Percentiles rank a stretch among this genome's conserved stretches.
phyloP scores from a whole-genome alignment of 1,140 invertebrate species.

The Brachionus plicatilis region DNA sequence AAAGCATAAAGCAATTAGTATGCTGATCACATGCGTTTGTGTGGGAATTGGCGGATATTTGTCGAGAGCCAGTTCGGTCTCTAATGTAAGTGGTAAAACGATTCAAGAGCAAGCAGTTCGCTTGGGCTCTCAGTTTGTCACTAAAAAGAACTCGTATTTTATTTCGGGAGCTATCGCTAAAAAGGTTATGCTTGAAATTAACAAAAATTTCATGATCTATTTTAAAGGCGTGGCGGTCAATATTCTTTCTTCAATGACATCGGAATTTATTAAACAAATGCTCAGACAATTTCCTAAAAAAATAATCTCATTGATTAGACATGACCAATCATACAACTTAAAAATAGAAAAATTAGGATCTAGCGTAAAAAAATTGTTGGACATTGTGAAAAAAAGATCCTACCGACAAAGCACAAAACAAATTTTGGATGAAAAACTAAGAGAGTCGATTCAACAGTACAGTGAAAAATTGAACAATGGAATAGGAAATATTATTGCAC shows the following conservation, averaged over 20 bases:
- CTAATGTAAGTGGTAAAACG: not conserved
- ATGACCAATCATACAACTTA: not conserved
- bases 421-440: too few relatives aligned
- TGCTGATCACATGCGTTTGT: not conserved
- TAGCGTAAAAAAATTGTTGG: not conserved
- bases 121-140: not conserved
- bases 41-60: not conserved
- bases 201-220: not conserved
- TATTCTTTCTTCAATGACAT: not conserved
- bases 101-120: not conserved
- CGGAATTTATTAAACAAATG: not conserved
- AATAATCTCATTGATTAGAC: not conserved
- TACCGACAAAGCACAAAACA: not conserved
- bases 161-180: not conserved
- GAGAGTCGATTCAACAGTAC: not conserved
- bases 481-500: not conserved
- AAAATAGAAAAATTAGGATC: not conserved
- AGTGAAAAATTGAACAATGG: not conserved
- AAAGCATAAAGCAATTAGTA: not conserved
- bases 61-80: not conserved
- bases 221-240: not conserved
- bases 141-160: not conserved
- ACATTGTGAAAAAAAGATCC: not conserved
- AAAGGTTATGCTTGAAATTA: not conserved
- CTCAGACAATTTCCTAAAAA: not conserved